Base-by-base conservation (phyloP, 2,113 vertebrate species). In the Herpetotheres cachinnans region DNA sequence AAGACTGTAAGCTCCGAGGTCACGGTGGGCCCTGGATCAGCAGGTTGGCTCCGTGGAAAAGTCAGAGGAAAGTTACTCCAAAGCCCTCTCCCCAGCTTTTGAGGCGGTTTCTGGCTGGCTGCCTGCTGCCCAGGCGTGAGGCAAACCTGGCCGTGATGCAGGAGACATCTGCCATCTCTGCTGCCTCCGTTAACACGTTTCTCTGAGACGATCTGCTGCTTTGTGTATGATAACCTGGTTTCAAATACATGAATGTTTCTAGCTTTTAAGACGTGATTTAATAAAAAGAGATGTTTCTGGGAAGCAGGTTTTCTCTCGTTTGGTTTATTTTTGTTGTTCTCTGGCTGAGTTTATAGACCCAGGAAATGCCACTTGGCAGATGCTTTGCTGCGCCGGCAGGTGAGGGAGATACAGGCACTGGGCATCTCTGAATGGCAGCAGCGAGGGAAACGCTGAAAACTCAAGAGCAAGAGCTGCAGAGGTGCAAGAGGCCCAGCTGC, bases 201-300 rank as follows among this genome's bases (percentile, higher is more conserved):
- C 76, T 80, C 89, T 77, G 85, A 89, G 85, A 26, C 59, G 44
- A 13, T 59, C 88, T 84, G 85, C 92, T 95, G 79, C 85, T 94
- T 73, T 6, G 12, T 70, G 84, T 94, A 38, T 73, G 65, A 72
- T 59, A 89, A 54, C 40, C 91, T 40, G 85, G 67, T 78, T 93
- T 86, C 10, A 20, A 38, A 67, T 18, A 49, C 61, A 25, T 14
- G 0, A 27, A 58, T 65, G 55, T 89, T 93, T 89, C 80, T 70
- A 82, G 80, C 73, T 62, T 91, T 95, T 91, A 87, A 95, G 77
- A 76, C 1, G 22, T 82, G 67, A 62, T 94, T 96, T 93, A 97
- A 96, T 97, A 96, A 97, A 98, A 87, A 71, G 52, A 86, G 72
- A 72, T 0, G 0, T 96, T 94, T 88, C 97, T 94, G 90, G 70